A percentile compares a stretch with the other conserved stretches of the same genome.
These are phyloP conservation scores for Callitettix versicolor DNA, from an alignment of 1,140 invertebrate genomes.

Conservation along the genomic window DNA sequence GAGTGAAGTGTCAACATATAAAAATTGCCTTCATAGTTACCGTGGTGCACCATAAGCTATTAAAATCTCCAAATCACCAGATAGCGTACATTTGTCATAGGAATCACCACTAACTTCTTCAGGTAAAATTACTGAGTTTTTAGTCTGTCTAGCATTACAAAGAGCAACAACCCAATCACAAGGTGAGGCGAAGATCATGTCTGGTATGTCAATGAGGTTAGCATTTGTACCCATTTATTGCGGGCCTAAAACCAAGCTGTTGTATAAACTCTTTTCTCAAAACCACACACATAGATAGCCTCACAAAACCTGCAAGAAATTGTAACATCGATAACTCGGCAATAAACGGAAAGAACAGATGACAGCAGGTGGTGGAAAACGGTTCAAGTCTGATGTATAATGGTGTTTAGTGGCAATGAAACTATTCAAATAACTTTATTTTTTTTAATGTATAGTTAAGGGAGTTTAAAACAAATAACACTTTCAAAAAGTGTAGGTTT, in stretches of 20 bases:
- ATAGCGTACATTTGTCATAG: conserved; percentile 95
- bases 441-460: no score
- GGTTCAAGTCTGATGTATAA: no score
- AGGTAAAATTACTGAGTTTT: conserved; percentile 93
- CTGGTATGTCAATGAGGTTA: conserved; percentile 47
- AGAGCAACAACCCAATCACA: conserved; percentile 35
- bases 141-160: conserved; percentile 90
- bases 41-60: conserved; percentile 96
- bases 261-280: conserved; percentile 74
- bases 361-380: no score
- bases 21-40: conserved; percentile 50
- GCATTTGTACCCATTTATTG: conserved; percentile 96
- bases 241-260: conserved; percentile 86
- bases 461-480: no score
- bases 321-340: no score
- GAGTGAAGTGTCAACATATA: conserved; percentile 61
- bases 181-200: conserved; percentile 18
- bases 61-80: conserved; percentile 92
- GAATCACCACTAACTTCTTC: conserved; percentile 88
- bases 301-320: conserved; percentile 70
- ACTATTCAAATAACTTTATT: no score
- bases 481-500: no score
- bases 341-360: no score
- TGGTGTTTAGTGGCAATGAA: no score
- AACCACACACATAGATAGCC: conserved; percentile 90